Evolutionary conservation across 2,888 invertebrate species (phyloP).

Genomic region (Athalia cordata): DNA sequence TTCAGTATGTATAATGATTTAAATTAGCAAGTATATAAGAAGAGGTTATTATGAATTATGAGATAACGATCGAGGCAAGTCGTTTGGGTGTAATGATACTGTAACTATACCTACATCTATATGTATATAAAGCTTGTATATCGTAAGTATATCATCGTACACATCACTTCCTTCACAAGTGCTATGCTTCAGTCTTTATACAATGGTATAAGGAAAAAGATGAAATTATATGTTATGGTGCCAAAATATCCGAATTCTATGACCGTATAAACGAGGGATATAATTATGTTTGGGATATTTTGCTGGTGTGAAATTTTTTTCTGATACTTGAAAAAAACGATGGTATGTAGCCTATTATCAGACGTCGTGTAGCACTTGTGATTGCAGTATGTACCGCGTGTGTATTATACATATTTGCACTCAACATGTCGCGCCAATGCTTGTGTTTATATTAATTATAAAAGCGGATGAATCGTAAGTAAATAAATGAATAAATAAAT

Average conservation of each 20-base stretch:
- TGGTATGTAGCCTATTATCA: slow-evolving; percentile 20
- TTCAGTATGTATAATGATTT: background rate
- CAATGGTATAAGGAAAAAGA: no score
- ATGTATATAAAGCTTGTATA: slow-evolving; percentile 68
- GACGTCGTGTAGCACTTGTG: background rate
- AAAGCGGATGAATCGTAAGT: slow-evolving; percentile 65
- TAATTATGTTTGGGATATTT: no score
- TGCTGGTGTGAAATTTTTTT: background rate
- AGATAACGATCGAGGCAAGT: slow-evolving; percentile 5
- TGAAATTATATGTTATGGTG: no score
- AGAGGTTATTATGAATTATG: slow-evolving; percentile 15
- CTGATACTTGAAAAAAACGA: slow-evolving; percentile 31
- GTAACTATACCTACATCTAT: slow-evolving; percentile 55
- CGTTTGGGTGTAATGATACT: slow-evolving; percentile 20
- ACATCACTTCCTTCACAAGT: background rate
- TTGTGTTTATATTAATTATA: slow-evolving; percentile 70
- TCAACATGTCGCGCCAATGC: slow-evolving; percentile 64
- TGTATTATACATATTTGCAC: background rate
- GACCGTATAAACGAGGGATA: no score
- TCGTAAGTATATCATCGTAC: slow-evolving; percentile 9
- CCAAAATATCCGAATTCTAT: no score
- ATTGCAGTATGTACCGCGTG: background rate
- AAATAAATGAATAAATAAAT: slow-evolving; percentile 66
- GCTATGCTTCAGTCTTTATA: background rate
- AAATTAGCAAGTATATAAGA: background rate